phyloP scores from a whole-genome alignment of 2,888 invertebrate genomes.

The Drosophila affinis region DNA sequence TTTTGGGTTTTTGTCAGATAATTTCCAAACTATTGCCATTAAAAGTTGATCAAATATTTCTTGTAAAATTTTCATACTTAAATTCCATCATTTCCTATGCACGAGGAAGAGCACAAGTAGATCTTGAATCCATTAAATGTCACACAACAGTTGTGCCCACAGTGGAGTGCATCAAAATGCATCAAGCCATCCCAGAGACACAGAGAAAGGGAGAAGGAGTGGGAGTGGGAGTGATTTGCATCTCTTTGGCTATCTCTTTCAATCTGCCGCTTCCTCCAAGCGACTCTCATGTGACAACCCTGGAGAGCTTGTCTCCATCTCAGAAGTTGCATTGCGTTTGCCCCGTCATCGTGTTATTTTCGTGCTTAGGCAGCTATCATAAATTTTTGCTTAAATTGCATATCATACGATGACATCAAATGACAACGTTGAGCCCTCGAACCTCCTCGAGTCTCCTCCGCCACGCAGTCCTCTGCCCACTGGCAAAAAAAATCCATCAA shows the following conservation, averaged over 20 bases:
- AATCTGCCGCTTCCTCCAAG: constrained; percentile 55
- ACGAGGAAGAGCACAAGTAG: neutral
- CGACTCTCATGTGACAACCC: constrained; percentile 34
- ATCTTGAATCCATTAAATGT: constrained; percentile 16
- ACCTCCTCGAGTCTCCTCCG: constrained; percentile 2
- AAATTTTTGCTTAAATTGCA: constrained; percentile 67
- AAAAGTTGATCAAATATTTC: constrained; percentile 1
- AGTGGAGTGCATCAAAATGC: constrained; percentile 40
- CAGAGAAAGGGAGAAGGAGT: neutral
- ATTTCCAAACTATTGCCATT: constrained; percentile 1
- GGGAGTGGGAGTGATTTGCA: constrained; percentile 24
- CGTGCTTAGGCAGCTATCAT: constrained; percentile 62
- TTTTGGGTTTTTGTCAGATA: neutral
- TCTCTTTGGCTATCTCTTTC: constrained; percentile 58
- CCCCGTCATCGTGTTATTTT: constrained; percentile 36
- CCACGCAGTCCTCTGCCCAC: neutral
- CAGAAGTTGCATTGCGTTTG: constrained; percentile 12
- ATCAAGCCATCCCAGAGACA: constrained; percentile 6
- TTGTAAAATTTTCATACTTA: neutral
- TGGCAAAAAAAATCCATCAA: constrained; percentile 31
- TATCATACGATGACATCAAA: constrained; percentile 64
- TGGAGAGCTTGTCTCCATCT: constrained; percentile 22
- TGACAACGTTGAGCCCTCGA: constrained; percentile 37
- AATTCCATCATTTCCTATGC: constrained; percentile 14
- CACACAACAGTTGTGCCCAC: constrained; percentile 31